These are phyloP conservation scores for Columbina picui DNA, from an alignment of 2,113 vertebrate species.

Conservation along the genomic window DNA sequence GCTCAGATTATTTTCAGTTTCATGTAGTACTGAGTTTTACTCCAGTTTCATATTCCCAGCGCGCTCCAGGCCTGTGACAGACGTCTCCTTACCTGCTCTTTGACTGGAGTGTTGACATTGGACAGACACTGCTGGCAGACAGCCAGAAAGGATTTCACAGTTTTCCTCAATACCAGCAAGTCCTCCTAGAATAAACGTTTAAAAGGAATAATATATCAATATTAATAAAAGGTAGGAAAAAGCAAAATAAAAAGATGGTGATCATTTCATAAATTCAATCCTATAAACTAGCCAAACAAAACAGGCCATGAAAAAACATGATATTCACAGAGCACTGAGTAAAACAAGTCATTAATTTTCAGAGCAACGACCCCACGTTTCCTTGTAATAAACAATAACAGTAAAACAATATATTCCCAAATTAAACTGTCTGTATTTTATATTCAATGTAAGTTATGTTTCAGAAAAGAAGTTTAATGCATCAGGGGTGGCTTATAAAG, in stretches of 20 bases:
- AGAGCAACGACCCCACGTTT: neutral
- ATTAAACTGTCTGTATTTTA: neutral
- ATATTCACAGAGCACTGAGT: neutral
- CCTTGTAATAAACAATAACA: neutral
- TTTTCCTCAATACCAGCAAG: slow-evolving; percentile 92
- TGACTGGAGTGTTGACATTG: slow-evolving; percentile 97
- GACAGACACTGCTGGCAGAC: slow-evolving; percentile 99
- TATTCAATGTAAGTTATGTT: neutral
- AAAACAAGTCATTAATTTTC: neutral
- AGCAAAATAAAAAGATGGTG: neutral
- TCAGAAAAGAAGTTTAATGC: neutral
- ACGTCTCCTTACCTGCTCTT: slow-evolving; percentile 89
- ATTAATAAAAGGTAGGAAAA: neutral
- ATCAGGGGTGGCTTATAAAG: neutral
- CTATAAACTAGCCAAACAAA: neutral
- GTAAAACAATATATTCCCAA: neutral
- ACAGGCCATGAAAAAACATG: neutral
- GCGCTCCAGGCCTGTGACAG: neutral
- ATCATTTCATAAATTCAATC: neutral
- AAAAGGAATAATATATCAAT: neutral
- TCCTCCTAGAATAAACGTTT: slow-evolving; percentile 86
- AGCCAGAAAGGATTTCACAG: slow-evolving; percentile 96
- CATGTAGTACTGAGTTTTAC: neutral
- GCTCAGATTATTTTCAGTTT: neutral
- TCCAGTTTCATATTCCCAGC: neutral